Conservation (phyloP, 2,797 vertebrate genomes). For the Cuniculus paca region DNA sequence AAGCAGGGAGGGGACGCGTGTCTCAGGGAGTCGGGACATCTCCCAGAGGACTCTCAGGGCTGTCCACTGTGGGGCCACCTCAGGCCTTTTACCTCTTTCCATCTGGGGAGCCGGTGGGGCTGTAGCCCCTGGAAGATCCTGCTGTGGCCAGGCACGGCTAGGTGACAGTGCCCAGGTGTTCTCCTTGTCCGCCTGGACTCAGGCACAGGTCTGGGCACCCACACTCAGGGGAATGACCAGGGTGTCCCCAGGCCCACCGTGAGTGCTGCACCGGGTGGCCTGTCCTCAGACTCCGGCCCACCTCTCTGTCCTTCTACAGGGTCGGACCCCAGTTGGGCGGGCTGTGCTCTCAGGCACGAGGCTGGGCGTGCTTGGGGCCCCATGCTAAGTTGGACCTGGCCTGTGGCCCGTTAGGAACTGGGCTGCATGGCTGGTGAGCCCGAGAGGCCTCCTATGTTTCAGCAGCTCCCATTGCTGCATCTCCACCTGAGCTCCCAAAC, state of each 20-base stretch:
- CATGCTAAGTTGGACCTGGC: no score
- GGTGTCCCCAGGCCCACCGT: neutral
- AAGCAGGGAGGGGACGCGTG: neutral
- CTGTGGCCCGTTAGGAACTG: no score
- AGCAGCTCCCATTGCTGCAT: no score
- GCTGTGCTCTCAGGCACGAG: neutral
- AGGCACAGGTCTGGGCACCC: no score
- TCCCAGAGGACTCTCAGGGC: no score
- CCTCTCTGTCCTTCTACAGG: rapidly evolving
- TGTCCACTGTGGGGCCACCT: neutral
- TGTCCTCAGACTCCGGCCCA: neutral
- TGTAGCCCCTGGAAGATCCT: neutral
- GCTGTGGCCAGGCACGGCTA: neutral
- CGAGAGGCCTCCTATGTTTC: no score
- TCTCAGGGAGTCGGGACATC: neutral
- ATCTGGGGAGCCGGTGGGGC: rapidly evolving
- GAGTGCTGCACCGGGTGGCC: rapidly evolving
- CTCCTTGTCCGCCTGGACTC: neutral
- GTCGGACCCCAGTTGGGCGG: rapidly evolving
- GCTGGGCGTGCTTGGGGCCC: neutral
- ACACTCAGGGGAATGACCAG: neutral
- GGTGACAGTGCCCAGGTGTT: neutral
- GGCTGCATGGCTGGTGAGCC: no score
- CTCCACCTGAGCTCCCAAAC: no score
- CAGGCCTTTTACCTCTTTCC: neutral